These are phyloP conservation scores for Trogon melanurus DNA, from an alignment of 2,113 vertebrate species.

Conservation along the genomic window DNA sequence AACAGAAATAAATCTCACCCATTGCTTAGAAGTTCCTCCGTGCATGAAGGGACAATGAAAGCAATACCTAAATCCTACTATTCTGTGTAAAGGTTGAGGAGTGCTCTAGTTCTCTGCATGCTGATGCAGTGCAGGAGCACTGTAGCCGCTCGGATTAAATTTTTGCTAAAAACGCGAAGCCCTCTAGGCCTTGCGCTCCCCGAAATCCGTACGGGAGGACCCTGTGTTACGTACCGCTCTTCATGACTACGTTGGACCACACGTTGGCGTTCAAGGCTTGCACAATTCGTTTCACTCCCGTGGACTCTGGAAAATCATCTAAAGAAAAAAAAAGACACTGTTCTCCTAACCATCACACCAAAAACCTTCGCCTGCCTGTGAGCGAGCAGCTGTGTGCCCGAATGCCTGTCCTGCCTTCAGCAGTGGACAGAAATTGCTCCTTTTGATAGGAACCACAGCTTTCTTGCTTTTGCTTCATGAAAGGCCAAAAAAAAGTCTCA, in stretches of 20 bases:
- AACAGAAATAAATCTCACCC: background rate
- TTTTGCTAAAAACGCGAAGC: background rate
- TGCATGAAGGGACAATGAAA: background rate
- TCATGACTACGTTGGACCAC: slow-evolving; percentile 96
- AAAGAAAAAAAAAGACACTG: background rate
- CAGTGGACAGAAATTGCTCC: rapidly evolving
- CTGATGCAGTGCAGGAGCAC: background rate
- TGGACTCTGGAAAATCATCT: slow-evolving; percentile 99
- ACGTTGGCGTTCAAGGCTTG: slow-evolving; percentile 97
- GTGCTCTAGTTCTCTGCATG: background rate
- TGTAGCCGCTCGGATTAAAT: background rate
- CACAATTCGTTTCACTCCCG: slow-evolving; percentile 91
- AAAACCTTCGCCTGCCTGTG: rapidly evolving
- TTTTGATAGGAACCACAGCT: background rate
- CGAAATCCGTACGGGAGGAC: background rate
- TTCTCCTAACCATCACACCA: rapidly evolving
- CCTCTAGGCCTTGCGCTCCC: background rate
- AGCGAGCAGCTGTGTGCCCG: background rate
- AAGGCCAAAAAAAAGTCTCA: background rate
- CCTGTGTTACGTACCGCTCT: slow-evolving; percentile 80
- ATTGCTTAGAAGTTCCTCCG: background rate
- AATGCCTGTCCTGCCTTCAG: rapidly evolving
- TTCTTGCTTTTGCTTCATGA: background rate
- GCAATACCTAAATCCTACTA: background rate
- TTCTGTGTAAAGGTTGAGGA: background rate